phyloP scores from a whole-genome alignment of 2,113 vertebrate genomes.

The Microcebus tavaratra region DNA sequence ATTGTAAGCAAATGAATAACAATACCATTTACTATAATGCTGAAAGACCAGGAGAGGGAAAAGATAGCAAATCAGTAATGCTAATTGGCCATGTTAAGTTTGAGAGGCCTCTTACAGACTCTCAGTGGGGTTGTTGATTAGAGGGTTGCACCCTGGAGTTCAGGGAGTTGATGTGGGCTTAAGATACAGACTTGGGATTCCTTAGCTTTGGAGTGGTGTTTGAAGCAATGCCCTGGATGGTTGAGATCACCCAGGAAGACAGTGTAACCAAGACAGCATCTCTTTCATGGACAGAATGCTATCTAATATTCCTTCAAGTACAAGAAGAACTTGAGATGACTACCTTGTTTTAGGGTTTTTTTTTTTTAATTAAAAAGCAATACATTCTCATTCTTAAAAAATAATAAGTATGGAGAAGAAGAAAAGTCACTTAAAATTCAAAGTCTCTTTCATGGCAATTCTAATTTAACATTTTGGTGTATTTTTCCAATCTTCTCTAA shows the following conservation, averaged over 20 bases:
- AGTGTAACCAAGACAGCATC: not conserved
- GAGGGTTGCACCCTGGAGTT: not conserved
- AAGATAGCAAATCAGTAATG: not conserved
- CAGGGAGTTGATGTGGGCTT: not conserved
- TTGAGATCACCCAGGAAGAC: not conserved
- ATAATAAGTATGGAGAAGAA: not conserved
- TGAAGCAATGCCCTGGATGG: not conserved
- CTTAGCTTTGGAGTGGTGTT: not conserved
- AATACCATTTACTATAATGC: not conserved
- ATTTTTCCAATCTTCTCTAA: not conserved
- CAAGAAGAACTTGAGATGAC: not conserved
- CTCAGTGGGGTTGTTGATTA: not conserved
- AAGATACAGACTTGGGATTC: not conserved
- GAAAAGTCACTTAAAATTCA: not conserved
- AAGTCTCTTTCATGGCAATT: not conserved
- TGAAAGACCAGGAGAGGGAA: not conserved
- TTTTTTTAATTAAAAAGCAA: not conserved
- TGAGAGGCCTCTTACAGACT: not conserved
- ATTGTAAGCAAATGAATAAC: not conserved
- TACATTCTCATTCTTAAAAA: not conserved
- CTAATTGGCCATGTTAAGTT: not conserved
- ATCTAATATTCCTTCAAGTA: not conserved
- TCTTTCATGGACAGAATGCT: not conserved
- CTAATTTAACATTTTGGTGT: not conserved
- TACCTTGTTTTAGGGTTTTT: not conserved